These are phyloP conservation scores for Petrocephalus microphthalmus DNA, from an alignment of 2,113 vertebrate genomes.

Conservation along the genomic window DNA sequence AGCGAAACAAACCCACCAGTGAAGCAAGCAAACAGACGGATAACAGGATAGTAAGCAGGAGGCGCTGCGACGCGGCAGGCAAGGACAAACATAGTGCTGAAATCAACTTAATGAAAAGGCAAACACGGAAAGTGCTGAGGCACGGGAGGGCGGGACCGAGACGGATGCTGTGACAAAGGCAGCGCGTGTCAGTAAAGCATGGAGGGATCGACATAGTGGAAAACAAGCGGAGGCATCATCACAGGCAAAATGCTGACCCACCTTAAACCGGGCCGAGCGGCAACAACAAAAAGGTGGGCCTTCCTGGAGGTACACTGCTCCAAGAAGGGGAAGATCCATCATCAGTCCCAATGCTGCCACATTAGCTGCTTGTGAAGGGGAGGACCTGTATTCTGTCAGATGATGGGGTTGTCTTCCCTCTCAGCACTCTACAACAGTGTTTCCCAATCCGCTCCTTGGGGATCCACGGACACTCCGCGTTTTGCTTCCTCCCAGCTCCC, in stretches of 20 bases:
- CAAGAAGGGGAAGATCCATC: not conserved
- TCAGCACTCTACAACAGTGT: not conserved
- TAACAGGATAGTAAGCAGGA: not conserved
- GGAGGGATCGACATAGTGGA: not conserved
- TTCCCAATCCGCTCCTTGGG: too few relatives aligned
- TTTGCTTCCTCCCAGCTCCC: too few relatives aligned
- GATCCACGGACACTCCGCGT: too few relatives aligned
- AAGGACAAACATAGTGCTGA: not conserved
- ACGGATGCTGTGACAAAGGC: too few relatives aligned
- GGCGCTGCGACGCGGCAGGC: not conserved
- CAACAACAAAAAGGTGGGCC: not conserved
- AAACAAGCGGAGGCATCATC: not conserved
- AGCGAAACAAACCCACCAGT: not conserved
- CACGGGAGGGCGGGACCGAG: not conserved
- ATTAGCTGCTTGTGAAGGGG: not conserved
- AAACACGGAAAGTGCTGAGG: not conserved
- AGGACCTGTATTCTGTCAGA: not conserved
- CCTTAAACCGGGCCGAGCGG: not conserved
- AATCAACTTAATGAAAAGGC: not conserved
- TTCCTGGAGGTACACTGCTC: not conserved
- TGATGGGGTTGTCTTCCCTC: not conserved
- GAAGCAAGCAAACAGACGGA: not conserved
- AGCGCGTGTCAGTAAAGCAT: not conserved
- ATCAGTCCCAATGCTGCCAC: not conserved
- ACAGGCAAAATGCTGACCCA: not conserved